Conservation (phyloP, 2,113 vertebrate genomes). For the Tragelaphus scriptus region DNA sequence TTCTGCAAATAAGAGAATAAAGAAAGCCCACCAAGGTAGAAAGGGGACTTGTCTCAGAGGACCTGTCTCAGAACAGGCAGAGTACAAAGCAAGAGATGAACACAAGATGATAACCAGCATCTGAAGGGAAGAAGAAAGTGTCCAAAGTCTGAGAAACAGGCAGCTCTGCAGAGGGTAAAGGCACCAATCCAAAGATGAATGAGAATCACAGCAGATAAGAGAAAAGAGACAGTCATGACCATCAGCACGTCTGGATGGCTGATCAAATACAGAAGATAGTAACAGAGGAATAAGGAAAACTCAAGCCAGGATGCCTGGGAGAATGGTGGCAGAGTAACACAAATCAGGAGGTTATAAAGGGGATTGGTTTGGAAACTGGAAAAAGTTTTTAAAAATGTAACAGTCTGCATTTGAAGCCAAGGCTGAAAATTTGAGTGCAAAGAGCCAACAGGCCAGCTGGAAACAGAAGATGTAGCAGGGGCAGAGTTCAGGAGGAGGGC, state of each 20-base stretch:
- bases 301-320: not conserved
- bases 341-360: not conserved
- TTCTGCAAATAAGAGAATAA: not conserved
- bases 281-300: not conserved
- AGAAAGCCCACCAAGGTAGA: not conserved
- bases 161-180: not conserved
- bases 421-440: not conserved
- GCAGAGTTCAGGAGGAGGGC: not conserved
- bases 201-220: not conserved
- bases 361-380: not conserved
- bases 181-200: not conserved
- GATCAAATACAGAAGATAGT: not conserved
- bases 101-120: not conserved
- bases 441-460: not conserved
- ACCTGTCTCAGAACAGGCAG: not conserved
- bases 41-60: too few species aligned
- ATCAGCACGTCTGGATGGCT: not conserved
- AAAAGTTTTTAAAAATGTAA: not conserved
- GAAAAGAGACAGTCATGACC: not conserved
- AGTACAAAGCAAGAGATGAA: not conserved
- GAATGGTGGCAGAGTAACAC: not conserved
- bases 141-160: not conserved
- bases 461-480: not conserved
- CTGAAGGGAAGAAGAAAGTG: not conserved
- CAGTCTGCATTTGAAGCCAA: slow-evolving; percentile 3